A percentile compares a stretch with the other conserved stretches of the same genome.
Evolutionary conservation across 2,888 invertebrate species (phyloP).

Genomic region (Cactoblastis cactorum): DNA sequence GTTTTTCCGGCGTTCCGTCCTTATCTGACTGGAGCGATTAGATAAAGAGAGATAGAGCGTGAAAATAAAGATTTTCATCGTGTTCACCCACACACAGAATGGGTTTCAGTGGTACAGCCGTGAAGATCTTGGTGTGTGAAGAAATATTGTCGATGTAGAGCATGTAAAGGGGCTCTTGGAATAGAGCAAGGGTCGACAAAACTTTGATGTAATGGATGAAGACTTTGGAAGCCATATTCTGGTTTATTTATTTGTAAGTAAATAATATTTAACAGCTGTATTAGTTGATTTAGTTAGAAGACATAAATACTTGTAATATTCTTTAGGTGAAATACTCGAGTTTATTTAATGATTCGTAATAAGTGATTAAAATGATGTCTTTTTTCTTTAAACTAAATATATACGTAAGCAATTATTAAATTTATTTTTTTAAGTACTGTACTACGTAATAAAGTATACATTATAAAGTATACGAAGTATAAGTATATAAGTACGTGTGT

Average conservation of each 20-base stretch:
- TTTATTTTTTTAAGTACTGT: no score
- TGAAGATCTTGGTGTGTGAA: conserved; percentile 58
- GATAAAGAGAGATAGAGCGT: conserved; percentile 80
- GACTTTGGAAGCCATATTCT: conserved; percentile 44
- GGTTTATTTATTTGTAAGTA: conserved; percentile 46
- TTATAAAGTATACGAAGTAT: no score
- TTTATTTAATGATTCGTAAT: no score
- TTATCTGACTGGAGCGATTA: conserved; percentile 77
- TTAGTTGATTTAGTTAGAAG: not conserved
- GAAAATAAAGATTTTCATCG: conserved; percentile 81
- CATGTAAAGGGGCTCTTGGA: conserved; percentile 55
- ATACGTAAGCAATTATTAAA: no score
- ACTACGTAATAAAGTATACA: no score
- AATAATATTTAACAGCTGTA: conserved; percentile 17
- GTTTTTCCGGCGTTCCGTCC: conserved; percentile 79
- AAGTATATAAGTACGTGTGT: no score
- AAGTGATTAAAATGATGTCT: no score
- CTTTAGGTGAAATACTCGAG: no score
- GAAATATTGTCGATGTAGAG: conserved; percentile 46
- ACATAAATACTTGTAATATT: no score
- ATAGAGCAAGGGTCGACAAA: conserved; percentile 66
- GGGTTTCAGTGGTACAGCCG: conserved; percentile 58
- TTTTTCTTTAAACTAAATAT: no score
- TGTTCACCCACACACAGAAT: conserved; percentile 71
- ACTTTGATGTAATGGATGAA: conserved; percentile 50